Percentiles rank a stretch among this genome's conserved stretches.
Evolutionary conservation across 2,113 vertebrate species (phyloP).

Genomic region (Porphyrio hochstetteri): DNA sequence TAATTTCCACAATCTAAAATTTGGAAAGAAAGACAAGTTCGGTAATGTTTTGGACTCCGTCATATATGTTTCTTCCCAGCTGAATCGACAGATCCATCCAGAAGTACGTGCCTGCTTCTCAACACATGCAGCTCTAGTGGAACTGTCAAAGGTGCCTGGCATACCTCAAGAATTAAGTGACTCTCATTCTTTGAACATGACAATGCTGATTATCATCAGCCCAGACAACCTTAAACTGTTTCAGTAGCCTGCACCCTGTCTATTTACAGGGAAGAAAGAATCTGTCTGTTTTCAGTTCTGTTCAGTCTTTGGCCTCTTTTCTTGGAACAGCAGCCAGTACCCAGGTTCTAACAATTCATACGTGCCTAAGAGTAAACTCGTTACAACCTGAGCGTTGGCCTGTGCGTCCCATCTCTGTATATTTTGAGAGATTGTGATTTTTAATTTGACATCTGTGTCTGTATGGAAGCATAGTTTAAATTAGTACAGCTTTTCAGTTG

Average conservation of each 20-base stretch:
- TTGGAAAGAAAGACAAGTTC: background rate
- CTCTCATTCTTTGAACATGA: constrained; percentile 30
- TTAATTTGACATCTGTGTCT: background rate
- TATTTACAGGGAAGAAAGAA: background rate
- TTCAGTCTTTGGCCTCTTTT: constrained; percentile 1
- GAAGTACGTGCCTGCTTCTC: background rate
- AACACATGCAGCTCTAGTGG: background rate
- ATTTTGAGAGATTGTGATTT: background rate
- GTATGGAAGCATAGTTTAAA: background rate
- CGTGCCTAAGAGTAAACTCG: background rate
- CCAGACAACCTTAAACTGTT: background rate
- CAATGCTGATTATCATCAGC: background rate
- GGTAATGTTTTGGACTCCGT: background rate
- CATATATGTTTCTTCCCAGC: background rate
- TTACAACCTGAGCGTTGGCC: background rate
- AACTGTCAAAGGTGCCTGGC: background rate
- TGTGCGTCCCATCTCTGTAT: background rate
- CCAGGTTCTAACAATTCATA: background rate
- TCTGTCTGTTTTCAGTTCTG: background rate
- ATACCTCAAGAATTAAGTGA: background rate
- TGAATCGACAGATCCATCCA: background rate
- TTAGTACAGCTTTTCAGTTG: background rate
- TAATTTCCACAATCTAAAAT: background rate
- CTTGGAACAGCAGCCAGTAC: background rate
- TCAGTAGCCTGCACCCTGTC: background rate